Base-by-base conservation (phyloP, 92 coral and sea anemone species). In the Palythoa grandis region DNA sequence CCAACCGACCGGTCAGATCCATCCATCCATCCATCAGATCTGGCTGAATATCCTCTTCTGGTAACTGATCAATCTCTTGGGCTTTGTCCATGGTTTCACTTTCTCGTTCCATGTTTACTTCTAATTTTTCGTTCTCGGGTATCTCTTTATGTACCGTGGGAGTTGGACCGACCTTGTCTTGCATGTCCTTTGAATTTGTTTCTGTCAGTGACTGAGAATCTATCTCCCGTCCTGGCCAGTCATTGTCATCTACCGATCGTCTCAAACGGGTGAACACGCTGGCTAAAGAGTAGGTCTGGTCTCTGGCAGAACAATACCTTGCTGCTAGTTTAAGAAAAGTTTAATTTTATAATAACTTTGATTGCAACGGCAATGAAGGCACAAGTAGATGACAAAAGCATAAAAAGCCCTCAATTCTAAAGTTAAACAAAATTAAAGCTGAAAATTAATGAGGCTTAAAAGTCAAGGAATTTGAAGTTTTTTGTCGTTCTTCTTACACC, bases 221-320 rank as follows among this genome's bases (percentile, higher is more conserved):
- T 3, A 6, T 50, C 13, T 43, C 58, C 23, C 65, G 20, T 23
- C n/a, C 43, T 1, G 85, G 70, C 11, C 43, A 15, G 22, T 66
- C 85, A 66, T 2, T 12, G 61, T 47, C 23, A 3, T 66, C 85
- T 13, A 15, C 8, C 17, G 85, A 80, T 15, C 85, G 60, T 25
- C 40, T 80, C 16, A 80, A 47, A 70, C 85, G 85, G 40, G 85
- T 40, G 15, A 80, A 80, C 61, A 80, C 85, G 11, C 47, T 47
- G 8, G 72, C 56, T 19, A 80, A 47, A 5, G 73, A 65, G 60
- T 65, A 80, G 29, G 85, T 38, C 58, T 40, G 85, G 58, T 80
- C 74, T 50, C 85, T 70, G 29, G 43, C 61, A 63, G 61, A 39
- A 40, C 85, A 80, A 65, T 20, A 15, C 38, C 60, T 65, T 47